phyloP scores from a whole-genome alignment of 2,888 invertebrate species.

The Opisthograptis luteolata region DNA sequence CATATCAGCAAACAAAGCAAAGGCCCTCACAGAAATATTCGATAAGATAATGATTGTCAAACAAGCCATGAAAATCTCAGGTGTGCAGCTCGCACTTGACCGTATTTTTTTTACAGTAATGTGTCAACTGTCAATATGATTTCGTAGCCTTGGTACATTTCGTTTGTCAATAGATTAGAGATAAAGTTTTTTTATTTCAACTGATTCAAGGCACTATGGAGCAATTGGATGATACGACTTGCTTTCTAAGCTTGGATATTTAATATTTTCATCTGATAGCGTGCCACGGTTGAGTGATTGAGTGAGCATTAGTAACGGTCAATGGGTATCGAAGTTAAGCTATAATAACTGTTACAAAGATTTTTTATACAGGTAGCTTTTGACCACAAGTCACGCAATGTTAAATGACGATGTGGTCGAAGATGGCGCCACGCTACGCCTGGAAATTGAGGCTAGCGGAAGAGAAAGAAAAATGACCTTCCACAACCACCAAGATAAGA shows the following conservation, averaged over 20 bases:
- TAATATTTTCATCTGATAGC: background rate
- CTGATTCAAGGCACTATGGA: slow-evolving; percentile 15
- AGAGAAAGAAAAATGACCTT: no score
- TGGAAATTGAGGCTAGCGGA: no score
- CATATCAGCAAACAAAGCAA: no score
- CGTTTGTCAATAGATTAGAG: slow-evolving; percentile 11
- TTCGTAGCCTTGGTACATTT: slow-evolving; percentile 12
- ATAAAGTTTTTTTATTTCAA: slow-evolving; percentile 6
- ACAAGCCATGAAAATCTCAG: background rate
- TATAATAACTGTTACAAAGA: no score
- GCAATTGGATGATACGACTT: slow-evolving; percentile 6
- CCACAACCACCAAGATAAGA: no score
- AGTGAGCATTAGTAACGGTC: background rate
- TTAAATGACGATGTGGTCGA: no score
- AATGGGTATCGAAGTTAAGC: no score
- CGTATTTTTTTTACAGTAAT: slow-evolving; percentile 22
- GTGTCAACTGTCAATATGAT: slow-evolving; percentile 9
- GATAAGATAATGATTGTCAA: no score
- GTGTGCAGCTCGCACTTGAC: slow-evolving; percentile 22
- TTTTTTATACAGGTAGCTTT: no score
- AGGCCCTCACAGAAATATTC: no score
- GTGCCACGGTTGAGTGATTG: background rate
- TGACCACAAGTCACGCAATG: no score
- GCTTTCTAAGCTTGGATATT: slow-evolving; percentile 13
- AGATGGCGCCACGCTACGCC: no score